These are phyloP conservation scores for Pteropus rufus DNA, from an alignment of 2,797 vertebrate genomes.

Conservation along the genomic window DNA sequence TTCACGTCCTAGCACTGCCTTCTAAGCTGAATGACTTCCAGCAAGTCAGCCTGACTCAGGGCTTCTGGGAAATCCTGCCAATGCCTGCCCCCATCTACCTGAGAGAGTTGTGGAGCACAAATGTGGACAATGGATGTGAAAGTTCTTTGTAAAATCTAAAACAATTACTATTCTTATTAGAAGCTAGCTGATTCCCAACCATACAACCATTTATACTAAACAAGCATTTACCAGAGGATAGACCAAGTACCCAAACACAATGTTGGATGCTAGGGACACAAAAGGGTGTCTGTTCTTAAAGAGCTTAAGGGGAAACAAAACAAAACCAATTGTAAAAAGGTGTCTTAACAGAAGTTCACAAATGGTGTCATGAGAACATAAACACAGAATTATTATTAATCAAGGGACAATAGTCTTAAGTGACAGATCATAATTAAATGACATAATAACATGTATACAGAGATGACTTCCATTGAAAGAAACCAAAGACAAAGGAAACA, in stretches of 20 bases:
- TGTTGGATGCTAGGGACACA: background rate
- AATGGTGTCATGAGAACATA: background rate
- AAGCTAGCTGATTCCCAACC: background rate
- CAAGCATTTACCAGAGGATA: background rate
- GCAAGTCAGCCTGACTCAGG: background rate
- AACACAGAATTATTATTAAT: background rate
- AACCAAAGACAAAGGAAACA: slow-evolving; percentile 38
- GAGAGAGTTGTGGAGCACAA: background rate
- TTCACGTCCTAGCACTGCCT: background rate
- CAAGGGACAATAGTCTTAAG: background rate
- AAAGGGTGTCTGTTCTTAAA: background rate
- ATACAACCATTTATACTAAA: background rate
- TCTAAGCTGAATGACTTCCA: background rate
- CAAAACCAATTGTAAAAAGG: background rate
- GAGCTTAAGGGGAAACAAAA: background rate
- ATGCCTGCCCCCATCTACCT: background rate
- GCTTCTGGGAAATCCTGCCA: background rate
- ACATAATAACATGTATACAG: background rate
- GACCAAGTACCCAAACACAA: background rate
- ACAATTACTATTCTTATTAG: background rate
- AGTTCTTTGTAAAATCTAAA: background rate
- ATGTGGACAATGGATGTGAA: background rate
- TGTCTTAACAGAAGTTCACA: background rate
- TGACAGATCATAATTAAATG: slow-evolving; percentile 24
- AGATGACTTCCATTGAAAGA: background rate